Percentiles rank a stretch among this genome's conserved stretches.
These are phyloP conservation scores for Chrosomus eos DNA, from an alignment of 2,797 vertebrate genomes.

Conservation along the genomic window DNA sequence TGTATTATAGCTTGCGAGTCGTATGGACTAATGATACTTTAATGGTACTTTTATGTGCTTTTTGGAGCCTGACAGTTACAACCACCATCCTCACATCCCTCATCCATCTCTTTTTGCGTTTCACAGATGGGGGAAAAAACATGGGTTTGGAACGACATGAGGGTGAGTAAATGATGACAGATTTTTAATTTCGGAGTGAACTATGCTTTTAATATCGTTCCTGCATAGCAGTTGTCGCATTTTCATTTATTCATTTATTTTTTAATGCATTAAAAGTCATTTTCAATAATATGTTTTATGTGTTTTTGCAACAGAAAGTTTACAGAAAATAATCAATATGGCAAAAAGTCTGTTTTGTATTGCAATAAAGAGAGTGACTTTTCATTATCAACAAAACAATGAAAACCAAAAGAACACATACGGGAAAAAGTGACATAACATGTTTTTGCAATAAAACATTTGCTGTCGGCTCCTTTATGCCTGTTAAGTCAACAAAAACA, in stretches of 20 bases:
- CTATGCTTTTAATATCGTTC: constrained; percentile 5
- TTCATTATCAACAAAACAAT: constrained; percentile 7
- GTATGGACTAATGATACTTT: constrained; percentile 16
- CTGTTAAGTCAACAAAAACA: background rate
- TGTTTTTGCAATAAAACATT: background rate
- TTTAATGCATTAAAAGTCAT: constrained; percentile 12
- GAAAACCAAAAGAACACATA: background rate
- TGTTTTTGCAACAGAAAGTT: constrained; percentile 8
- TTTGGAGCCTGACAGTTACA: constrained; percentile 25
- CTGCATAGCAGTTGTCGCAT: background rate
- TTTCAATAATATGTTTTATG: constrained; percentile 26
- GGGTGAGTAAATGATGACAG: constrained; percentile 26
- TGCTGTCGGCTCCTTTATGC: background rate
- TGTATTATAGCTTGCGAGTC: background rate
- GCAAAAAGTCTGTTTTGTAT: background rate
- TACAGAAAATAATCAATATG: constrained; percentile 1
- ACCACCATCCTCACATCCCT: constrained; percentile 8
- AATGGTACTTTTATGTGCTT: constrained; percentile 35
- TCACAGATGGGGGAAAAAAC: background rate
- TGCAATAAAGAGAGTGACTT: background rate
- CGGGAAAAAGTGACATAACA: background rate
- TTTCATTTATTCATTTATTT: constrained; percentile 22
- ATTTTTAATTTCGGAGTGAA: constrained; percentile 17
- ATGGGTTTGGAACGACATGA: constrained; percentile 3
- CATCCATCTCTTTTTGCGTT: constrained; percentile 1